phyloP scores from a whole-genome alignment of 2,113 vertebrate genomes.

The Charadrius vociferus region DNA sequence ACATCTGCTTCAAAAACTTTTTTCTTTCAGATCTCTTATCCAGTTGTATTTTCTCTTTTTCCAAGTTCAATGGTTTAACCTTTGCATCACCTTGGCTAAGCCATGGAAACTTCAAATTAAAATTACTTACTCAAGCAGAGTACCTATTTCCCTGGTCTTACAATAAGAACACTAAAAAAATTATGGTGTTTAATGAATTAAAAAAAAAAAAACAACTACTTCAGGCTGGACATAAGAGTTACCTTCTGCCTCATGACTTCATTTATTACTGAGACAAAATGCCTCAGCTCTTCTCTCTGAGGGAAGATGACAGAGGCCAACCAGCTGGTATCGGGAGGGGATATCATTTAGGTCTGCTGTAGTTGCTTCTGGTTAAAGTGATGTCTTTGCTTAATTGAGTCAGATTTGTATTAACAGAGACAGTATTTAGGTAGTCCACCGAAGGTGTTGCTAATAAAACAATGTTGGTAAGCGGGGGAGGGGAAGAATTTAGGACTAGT shows the following conservation, averaged over 20 bases:
- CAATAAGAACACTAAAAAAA: neutral
- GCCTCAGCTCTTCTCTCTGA: neutral
- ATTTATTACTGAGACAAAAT: neutral
- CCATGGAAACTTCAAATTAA: neutral
- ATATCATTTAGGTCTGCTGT: neutral
- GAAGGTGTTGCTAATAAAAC: neutral
- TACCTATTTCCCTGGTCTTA: neutral
- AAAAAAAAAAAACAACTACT: neutral
- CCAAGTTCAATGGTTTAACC: fast-evolving
- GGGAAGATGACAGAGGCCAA: neutral
- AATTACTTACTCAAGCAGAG: neutral
- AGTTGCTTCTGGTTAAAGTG: neutral
- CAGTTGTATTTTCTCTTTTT: fast-evolving
- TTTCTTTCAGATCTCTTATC: neutral
- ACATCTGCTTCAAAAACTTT: neutral
- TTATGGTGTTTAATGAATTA: neutral
- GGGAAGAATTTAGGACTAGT: neutral
- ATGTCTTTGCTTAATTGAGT: neutral
- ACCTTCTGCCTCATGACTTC: no score
- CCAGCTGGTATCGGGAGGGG: neutral
- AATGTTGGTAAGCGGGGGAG: fast-evolving
- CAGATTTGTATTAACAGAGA: neutral
- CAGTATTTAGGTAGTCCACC: neutral
- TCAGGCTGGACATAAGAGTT: neutral
- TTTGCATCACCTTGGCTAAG: neutral